Conservation (phyloP, 2,113 vertebrate genomes). For the Oncorhynchus nerka region DNA sequence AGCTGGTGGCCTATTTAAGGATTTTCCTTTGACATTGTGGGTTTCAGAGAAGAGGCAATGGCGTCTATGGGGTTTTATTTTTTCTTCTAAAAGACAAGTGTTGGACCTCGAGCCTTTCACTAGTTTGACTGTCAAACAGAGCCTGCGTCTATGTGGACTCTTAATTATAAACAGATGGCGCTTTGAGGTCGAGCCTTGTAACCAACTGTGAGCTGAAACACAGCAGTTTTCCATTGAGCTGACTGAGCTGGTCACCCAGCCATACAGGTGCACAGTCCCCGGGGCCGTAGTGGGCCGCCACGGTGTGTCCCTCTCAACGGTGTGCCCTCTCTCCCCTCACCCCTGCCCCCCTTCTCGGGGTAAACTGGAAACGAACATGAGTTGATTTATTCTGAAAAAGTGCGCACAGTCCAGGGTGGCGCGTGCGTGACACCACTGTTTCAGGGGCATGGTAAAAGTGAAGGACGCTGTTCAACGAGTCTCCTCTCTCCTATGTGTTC, state of each 20-base stretch:
- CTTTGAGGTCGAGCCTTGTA: constrained; percentile 52
- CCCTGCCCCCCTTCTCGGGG: constrained; percentile 17
- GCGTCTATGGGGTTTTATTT: constrained; percentile 44
- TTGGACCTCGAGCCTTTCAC: constrained; percentile 65
- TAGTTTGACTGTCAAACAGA: constrained; percentile 70
- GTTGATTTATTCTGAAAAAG: constrained; percentile 10
- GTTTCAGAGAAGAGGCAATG: constrained; percentile 38
- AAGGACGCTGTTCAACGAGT: constrained; percentile 17
- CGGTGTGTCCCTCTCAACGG: neutral
- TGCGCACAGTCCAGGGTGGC: neutral
- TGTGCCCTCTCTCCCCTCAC: constrained; percentile 6
- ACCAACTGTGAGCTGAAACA: constrained; percentile 58
- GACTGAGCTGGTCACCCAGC: constrained; percentile 48
- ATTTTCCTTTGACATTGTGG: constrained; percentile 22
- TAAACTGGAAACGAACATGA: constrained; percentile 1
- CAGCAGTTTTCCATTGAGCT: constrained; percentile 67
- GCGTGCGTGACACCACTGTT: constrained; percentile 4
- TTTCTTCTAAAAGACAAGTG: constrained; percentile 62
- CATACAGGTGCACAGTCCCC: constrained; percentile 76
- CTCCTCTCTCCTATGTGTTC: constrained; percentile 2
- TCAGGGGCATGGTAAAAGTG: neutral
- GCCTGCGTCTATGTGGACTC: constrained; percentile 60
- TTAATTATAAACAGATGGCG: constrained; percentile 78
- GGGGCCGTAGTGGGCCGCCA: constrained; percentile 19
- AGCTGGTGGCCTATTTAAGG: constrained; percentile 3